Base-by-base conservation (phyloP, 2,113 vertebrate genomes). In the Paramisgurnus dabryanus region DNA sequence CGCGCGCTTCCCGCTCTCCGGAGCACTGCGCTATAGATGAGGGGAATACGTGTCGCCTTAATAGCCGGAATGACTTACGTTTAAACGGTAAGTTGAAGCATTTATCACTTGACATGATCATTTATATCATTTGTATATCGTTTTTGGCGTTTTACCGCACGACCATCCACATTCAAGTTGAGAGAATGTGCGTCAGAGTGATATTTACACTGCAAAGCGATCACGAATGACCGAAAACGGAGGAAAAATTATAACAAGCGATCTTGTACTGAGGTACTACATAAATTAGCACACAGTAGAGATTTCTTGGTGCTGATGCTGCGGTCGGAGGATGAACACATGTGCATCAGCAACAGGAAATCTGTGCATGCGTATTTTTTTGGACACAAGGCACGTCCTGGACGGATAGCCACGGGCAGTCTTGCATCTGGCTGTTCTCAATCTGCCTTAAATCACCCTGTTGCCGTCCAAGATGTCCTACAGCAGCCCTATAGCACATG, bases 11-110 rank as follows among this genome's bases (percentile, higher is more conserved):
- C 78, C 83, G 43, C 82, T 79, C 80, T 78, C 82, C 80, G 73
- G 84, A 86, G 89, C 84, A 79, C 78, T 85, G 86, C 86, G 84
- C 87, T 90, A 87, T 87, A 87, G 88, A 90, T 88, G 90, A 85
- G 89, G 86, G 88, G 84, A 86, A 91, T 91, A 91, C 69, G 63
- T 15, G 67, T 82, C 27, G 78, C 73, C 84, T 79, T 67, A 64
- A 81, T 47, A 79, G 80, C 81, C 66, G 74, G 53, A 49, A 76
- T 85, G 88, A 41, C 82, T 67, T 61, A 57, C 9, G 17, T 3
- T 66, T 6, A 55, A 77, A 77, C 15, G 75, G 75, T 77, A 66
- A 77, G 75, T 77, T 66, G n/a, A 5, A 53, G 3, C 47, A 40
- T 76, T 53, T 75, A 6, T 49, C 18, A 15, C 0, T 10, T 53